A percentile compares a stretch with the other conserved stretches of the same genome.
These are phyloP conservation scores for Pomatorhinus ruficollis DNA, from an alignment of 2,113 vertebrate species.

Conservation along the genomic window DNA sequence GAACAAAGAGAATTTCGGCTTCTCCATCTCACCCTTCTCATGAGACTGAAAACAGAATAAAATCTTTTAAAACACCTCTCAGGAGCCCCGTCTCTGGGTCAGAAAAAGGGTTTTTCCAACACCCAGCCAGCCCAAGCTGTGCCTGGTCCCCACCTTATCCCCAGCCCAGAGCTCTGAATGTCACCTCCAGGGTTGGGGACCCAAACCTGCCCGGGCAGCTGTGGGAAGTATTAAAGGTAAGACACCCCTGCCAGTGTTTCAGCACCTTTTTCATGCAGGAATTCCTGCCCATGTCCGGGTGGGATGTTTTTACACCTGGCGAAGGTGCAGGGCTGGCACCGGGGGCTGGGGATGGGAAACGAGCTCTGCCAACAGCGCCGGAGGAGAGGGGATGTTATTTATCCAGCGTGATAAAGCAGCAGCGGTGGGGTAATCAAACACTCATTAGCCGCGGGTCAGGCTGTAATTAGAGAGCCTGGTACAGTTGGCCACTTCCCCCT, in stretches of 20 bases:
- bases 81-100: no score
- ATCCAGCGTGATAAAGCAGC: background rate
- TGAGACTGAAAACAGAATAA: no score
- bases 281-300: rapidly evolving
- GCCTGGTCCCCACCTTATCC: background rate
- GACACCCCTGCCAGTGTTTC: background rate
- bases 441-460: constrained; percentile 36
- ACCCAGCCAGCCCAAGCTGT: background rate
- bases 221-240: no score
- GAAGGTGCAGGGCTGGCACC: no score
- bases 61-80: no score
- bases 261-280: background rate
- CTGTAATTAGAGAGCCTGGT: constrained; percentile 1
- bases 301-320: background rate
- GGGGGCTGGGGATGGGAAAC: background rate
- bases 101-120: no score
- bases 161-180: background rate
- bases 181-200: background rate
- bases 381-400: background rate
- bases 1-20: no score
- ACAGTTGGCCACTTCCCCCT: background rate
- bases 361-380: background rate
- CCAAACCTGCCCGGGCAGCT: background rate
- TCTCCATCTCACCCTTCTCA: no score
- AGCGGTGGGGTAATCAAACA: constrained; percentile 17